Evolutionary conservation across 2,797 vertebrate species (phyloP).

Genomic region (Gymnocypris eckloni): DNA sequence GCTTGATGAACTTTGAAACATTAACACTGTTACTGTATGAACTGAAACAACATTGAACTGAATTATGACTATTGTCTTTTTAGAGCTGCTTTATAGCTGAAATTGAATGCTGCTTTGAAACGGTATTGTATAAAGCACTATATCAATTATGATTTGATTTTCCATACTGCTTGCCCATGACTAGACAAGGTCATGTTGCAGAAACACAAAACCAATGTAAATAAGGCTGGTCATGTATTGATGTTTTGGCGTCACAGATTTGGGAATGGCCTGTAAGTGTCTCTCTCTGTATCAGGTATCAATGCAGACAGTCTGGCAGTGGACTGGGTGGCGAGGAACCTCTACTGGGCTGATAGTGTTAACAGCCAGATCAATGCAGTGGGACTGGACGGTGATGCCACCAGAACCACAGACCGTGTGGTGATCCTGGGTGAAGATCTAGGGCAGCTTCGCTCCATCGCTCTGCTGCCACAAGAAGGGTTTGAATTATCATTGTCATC

Average conservation of each 20-base stretch:
- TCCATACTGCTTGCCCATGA: background rate
- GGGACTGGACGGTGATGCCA: constrained; percentile 68
- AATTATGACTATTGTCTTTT: no score
- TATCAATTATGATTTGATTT: no score
- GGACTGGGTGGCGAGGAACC: constrained; percentile 90
- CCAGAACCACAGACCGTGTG: constrained; percentile 72
- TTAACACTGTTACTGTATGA: no score
- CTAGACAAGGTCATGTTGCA: background rate
- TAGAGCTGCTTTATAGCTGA: no score
- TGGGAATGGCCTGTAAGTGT: background rate
- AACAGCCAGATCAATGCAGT: constrained; percentile 83
- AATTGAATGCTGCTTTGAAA: no score
- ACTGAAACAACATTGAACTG: no score
- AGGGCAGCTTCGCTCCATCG: constrained; percentile 84
- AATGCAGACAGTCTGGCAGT: constrained; percentile 86
- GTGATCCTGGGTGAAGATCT: constrained; percentile 84
- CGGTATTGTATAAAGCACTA: no score
- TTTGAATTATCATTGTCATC: constrained; percentile 55
- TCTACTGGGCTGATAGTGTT: constrained; percentile 89
- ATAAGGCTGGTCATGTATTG: background rate
- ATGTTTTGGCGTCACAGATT: background rate
- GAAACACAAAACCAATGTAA: background rate
- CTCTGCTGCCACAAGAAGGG: constrained; percentile 86
- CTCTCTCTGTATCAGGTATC: constrained; percentile 71
- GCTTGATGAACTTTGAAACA: no score